Evolutionary conservation across 2,797 vertebrate species (phyloP).

Genomic region (Amblyopsis hoosieri): DNA sequence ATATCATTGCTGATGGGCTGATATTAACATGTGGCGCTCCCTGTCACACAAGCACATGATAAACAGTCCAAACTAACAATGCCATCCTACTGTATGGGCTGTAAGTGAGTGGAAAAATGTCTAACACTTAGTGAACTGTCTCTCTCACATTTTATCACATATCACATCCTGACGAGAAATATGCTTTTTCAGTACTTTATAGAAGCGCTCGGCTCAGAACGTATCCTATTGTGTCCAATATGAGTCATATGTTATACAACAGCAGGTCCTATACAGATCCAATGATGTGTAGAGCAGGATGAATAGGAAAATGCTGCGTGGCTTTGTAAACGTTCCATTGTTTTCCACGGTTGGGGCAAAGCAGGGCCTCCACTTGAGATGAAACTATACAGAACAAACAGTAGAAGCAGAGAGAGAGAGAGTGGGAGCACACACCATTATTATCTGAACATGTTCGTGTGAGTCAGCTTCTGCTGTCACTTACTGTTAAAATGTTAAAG

Average conservation of each 20-base stretch:
- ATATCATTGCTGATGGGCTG: too few relatives aligned
- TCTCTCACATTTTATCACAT: too few relatives aligned
- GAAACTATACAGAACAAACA: not conserved
- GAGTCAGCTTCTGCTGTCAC: constrained; percentile 35
- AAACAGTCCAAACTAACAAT: too few relatives aligned
- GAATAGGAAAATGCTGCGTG: not conserved
- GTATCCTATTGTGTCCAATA: constrained; percentile 5
- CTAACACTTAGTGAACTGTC: too few relatives aligned
- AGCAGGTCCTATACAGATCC: constrained; percentile 1
- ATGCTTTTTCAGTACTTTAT: not conserved
- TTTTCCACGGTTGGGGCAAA: constrained; percentile 10
- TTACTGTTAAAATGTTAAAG: constrained; percentile 9
- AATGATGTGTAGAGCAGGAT: constrained; percentile 11
- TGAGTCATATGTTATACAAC: constrained; percentile 52
- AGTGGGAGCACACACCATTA: constrained; percentile 43
- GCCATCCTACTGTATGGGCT: too few relatives aligned
- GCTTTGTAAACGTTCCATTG: constrained; percentile 19
- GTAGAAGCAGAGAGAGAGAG: constrained; percentile 5
- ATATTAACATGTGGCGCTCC: too few relatives aligned
- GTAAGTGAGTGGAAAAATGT: too few relatives aligned
- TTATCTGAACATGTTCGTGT: constrained; percentile 28
- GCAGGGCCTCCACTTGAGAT: constrained; percentile 4
- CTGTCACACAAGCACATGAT: too few relatives aligned
- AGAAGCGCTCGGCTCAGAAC: constrained; percentile 27
- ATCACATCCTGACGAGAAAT: too few relatives aligned